Base-by-base conservation (phyloP, 2,888 invertebrate species). In the Papilio gigon region DNA sequence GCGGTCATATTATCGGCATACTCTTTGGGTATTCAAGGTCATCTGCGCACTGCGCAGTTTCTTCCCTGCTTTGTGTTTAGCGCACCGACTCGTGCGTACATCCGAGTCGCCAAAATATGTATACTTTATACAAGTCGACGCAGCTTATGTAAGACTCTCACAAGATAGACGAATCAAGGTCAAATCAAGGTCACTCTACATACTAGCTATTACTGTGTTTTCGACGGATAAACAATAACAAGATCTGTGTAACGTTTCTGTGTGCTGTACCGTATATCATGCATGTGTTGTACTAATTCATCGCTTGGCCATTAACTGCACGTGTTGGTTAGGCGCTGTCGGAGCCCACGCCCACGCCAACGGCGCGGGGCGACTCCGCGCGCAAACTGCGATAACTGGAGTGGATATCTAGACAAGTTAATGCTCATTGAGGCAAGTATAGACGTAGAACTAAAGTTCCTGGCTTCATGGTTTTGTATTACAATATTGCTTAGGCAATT, bases 321-420 rank as follows among this genome's bases (percentile, higher is more conserved):
- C 70, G 71, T 71, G 72, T 73, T 71, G 77, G 73, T 71, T 82
- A 90, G 90, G 84, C 82, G 71, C 80, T 84, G 74, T 76, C 76
- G 68, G 89, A 90, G 66, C 73, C 72, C 63, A 77, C 83, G 72
- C 89, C 89, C 30, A 87, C 88, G 71, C 87, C 89, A 4, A 84
- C 86, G 42, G 83, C 80, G 6, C 88, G 90, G 70, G 89, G 88
- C 2, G 90, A 90, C 73, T 85, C 88, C 2, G 86, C 83, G 67
- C 83, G 86, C 80, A 89, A 87, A 78, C 76, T 80, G 65, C 90
- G 90, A 90, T 91, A 91, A 90, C 85, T 85, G 76, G 70, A 58
- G 71, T 77, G 71, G 66, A 74, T 74, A 70, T 70, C 72, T 80
- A 81, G 76, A 73, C 77, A 76, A 58, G 58, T 76, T 75, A 75